Conservation (phyloP, 1,140 invertebrate genomes). For the Galleria mellonella region DNA sequence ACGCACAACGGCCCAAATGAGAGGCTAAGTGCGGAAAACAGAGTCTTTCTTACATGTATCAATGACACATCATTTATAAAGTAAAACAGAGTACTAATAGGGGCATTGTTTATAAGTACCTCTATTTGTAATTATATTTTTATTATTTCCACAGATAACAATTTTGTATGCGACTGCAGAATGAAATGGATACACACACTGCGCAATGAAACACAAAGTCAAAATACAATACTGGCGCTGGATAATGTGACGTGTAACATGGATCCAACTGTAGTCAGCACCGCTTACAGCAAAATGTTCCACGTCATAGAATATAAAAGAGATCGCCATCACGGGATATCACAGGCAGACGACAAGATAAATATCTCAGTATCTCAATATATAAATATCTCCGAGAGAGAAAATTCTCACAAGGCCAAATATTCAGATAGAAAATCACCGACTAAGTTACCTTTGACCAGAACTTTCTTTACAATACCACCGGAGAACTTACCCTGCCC, state of each 20-base stretch:
- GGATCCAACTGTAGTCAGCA: slow-evolving; percentile 67
- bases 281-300: slow-evolving; percentile 56
- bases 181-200: slow-evolving; percentile 84
- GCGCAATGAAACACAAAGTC: slow-evolving; percentile 82
- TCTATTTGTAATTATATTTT: slow-evolving; percentile 8
- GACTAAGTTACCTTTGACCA: slow-evolving; percentile 43
- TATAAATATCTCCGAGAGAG: slow-evolving; percentile 23
- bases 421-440: neutral
- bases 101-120: no score
- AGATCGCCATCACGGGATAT: slow-evolving; percentile 41
- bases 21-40: no score
- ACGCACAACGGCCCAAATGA: no score
- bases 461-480: slow-evolving; percentile 52
- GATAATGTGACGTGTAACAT: slow-evolving; percentile 81
- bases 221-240: slow-evolving; percentile 78
- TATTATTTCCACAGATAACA: slow-evolving; percentile 80
- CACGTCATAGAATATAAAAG: slow-evolving; percentile 31
- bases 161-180: slow-evolving; percentile 86
- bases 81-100: no score
- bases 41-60: no score
- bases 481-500: slow-evolving; percentile 56
- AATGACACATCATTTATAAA: no score
- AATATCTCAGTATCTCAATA: slow-evolving; percentile 44
- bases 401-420: slow-evolving; percentile 21
- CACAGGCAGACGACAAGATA: slow-evolving; percentile 39